phyloP scores from a whole-genome alignment of 2,888 invertebrate species.

The Zhengitettix transpicula region DNA sequence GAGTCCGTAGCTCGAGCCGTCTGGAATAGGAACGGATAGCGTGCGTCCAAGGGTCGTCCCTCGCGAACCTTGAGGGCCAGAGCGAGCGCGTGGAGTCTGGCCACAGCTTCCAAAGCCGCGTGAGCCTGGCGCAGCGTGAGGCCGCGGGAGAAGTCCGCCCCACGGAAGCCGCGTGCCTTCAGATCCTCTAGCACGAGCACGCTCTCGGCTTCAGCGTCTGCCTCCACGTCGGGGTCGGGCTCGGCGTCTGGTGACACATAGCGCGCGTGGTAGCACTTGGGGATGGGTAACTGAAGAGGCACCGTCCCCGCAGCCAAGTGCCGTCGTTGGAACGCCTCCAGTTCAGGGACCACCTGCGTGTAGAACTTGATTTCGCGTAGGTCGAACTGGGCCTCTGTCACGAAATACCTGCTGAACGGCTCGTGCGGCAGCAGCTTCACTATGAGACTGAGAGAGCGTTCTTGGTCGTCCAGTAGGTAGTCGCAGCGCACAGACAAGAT shows the following conservation, averaged over 20 bases:
- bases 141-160: slow-evolving; percentile 52
- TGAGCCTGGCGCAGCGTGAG: slow-evolving; percentile 45
- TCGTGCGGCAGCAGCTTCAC: slow-evolving; percentile 63
- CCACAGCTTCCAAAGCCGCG: slow-evolving; percentile 53
- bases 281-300: slow-evolving; percentile 44
- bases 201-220: slow-evolving; percentile 37
- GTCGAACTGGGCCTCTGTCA: slow-evolving; percentile 69
- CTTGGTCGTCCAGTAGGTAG: slow-evolving; percentile 32
- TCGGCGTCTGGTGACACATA: slow-evolving; percentile 27
- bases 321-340: slow-evolving; percentile 41
- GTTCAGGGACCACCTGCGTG: slow-evolving; percentile 55
- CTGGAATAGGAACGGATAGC: slow-evolving; percentile 55
- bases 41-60: slow-evolving; percentile 29
- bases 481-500: slow-evolving; percentile 58
- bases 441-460: slow-evolving; percentile 34
- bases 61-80: slow-evolving; percentile 39
- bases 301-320: slow-evolving; percentile 26
- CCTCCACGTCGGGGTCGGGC: neutral
- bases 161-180: slow-evolving; percentile 38
- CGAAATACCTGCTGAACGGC: slow-evolving; percentile 62
- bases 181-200: slow-evolving; percentile 61
- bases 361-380: slow-evolving; percentile 68
- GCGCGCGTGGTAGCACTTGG: slow-evolving; percentile 49
- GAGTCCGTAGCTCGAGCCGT: slow-evolving; percentile 64
- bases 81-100: slow-evolving; percentile 55